Evolutionary conservation across 2,797 vertebrate species (phyloP), one percentile per base, ranked within the genome.

Genomic region (Myotis myotis): DNA sequence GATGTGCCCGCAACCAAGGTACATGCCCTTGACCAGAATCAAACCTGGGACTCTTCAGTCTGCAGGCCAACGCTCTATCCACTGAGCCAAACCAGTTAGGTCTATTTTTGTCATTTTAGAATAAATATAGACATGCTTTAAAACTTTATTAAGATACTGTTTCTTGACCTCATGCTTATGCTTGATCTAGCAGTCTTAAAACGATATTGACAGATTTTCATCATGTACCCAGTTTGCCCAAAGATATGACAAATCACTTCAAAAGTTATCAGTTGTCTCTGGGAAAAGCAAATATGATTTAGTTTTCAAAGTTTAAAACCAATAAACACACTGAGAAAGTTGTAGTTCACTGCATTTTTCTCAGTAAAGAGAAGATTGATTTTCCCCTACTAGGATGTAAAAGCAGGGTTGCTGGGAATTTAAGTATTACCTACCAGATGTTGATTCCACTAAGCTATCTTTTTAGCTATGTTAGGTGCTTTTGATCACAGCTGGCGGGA

Each of bases 401-500:
- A 96, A 87, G 74, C 47, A 94, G 74, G 93, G 93, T 93, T 96
- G 33, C 25, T 44, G 71, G 93, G 93, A 96, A 92, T 94, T 90
- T 86, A 95, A 96, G 92, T 85, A 92, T 96, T 95, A 95, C 87
- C 90, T 80, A 6, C 85, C 96, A 97, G 95, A 96, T 95, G 95
- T 83, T 95, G 89, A 49, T 79, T 75, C 71, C 41, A 11, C 94
- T 94, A 89, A 95, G 88, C 90, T 90, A 80, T 80, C 92, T 51
- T 92, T 93, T 76, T 57, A 92, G 95, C 81, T 93, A 70, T 93
- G 74, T 83, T 91, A 28, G 55, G 86, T 75, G 60, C 60, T 96
- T 96, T 96, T 91, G 93, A 95, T 95, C 95, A 91, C 95, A 95
- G 96, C 85, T 95, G 95, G 89, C 53, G 74, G 53, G 70, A 83